Percentiles rank a stretch among this genome's conserved stretches.
phyloP scores from a whole-genome alignment of 2,113 vertebrate genomes.

The Neopipo cinnamomea region DNA sequence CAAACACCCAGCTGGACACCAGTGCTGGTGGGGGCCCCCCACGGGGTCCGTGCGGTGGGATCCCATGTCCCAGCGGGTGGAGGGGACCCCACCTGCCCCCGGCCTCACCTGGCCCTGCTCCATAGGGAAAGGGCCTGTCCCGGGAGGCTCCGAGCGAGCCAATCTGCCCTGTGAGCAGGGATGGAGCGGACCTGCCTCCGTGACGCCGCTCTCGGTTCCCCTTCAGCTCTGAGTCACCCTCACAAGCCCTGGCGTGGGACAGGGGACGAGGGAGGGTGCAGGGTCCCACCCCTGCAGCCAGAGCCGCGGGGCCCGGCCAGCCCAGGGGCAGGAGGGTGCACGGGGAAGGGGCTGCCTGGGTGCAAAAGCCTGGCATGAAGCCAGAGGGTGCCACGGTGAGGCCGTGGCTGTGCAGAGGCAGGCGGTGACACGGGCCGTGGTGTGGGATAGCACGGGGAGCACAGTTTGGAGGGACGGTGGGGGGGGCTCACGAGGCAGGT shows the following conservation, averaged over 20 bases:
- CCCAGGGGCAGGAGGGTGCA: rapidly evolving
- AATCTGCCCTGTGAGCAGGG: rapidly evolving
- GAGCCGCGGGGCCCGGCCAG: rapidly evolving
- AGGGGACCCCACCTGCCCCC: rapidly evolving
- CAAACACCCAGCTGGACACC: not conserved
- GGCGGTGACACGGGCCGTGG: rapidly evolving
- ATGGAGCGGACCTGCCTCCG: not conserved
- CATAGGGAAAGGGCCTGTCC: not conserved
- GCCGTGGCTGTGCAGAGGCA: not conserved
- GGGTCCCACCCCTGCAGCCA: not conserved
- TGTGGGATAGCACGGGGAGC: not conserved
- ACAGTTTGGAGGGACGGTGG: not conserved
- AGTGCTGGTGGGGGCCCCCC: rapidly evolving
- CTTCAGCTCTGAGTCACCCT: constrained; percentile 36
- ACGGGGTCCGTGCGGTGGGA: rapidly evolving
- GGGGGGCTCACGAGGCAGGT: rapidly evolving
- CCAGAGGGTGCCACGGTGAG: rapidly evolving
- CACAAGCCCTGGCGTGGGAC: not conserved
- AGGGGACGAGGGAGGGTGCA: not conserved
- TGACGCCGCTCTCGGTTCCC: not conserved
- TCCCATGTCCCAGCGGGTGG: rapidly evolving
- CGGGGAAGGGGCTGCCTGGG: rapidly evolving
- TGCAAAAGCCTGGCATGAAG: rapidly evolving
- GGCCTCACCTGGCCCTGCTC: rapidly evolving
- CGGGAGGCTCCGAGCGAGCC: rapidly evolving